These are phyloP conservation scores for Dolomedes plantarius DNA, from an alignment of 2,888 invertebrate species.

Conservation along the genomic window DNA sequence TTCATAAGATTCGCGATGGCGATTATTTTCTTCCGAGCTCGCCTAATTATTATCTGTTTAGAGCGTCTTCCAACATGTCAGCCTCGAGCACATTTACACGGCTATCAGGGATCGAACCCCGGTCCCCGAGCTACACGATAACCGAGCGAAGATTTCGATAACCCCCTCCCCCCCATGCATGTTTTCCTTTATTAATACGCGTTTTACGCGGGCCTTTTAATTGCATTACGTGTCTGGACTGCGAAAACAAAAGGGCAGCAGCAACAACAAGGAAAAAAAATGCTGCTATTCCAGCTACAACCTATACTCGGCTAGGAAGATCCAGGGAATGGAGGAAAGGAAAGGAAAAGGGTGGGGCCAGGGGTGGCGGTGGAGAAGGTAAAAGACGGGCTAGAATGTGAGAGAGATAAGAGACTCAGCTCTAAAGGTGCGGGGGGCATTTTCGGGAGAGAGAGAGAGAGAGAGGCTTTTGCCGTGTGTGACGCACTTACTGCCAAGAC, in stretches of 20 bases:
- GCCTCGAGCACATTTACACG: no score
- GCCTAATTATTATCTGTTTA: no score
- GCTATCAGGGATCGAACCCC: no score
- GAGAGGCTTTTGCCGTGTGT: neutral
- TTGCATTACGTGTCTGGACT: constrained; percentile 4
- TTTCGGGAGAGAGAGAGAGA: no score
- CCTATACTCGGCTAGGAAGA: neutral
- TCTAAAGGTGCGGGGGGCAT: constrained; percentile 11
- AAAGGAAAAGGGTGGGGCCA: neutral
- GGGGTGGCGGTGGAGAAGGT: neutral
- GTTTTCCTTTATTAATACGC: no score
- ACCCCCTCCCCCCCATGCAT: no score
- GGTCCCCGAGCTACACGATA: no score
- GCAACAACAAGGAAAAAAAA: neutral
- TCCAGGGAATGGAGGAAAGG: neutral
- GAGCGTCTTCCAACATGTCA: no score
- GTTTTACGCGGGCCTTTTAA: neutral
- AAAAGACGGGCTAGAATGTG: neutral
- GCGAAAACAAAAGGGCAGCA: neutral
- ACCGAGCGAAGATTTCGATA: no score
- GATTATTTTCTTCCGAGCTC: no score
- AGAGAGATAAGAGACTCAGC: neutral
- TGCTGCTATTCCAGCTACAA: no score
- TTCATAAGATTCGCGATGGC: no score
- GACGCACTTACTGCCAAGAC: constrained; percentile 16